A percentile compares a stretch with the other conserved stretches of the same genome.
Evolutionary conservation across 2,113 vertebrate genomes (phyloP).

Genomic region (Gasterosteus aculeatus): DNA sequence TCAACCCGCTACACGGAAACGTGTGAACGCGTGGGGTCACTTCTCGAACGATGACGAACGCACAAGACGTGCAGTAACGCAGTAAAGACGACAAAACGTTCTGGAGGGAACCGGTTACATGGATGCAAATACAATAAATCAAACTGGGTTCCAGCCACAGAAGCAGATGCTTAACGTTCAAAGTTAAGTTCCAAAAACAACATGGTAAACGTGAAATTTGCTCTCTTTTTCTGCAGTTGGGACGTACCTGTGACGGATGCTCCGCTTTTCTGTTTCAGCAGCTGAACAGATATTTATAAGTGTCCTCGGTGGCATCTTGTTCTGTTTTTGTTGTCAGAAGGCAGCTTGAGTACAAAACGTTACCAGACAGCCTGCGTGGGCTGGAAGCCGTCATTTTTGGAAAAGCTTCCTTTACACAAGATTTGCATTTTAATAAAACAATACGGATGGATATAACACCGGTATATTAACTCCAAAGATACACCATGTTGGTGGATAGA

Average conservation of each 20-base stretch:
- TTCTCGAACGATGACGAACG: constrained; percentile 1
- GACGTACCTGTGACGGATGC: background rate
- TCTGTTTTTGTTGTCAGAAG: constrained; percentile 4
- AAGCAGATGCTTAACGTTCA: background rate
- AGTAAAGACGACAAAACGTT: background rate
- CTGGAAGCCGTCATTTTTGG: background rate
- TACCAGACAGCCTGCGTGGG: background rate
- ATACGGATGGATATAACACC: background rate
- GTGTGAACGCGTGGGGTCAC: background rate
- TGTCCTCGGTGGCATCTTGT: constrained; percentile 5
- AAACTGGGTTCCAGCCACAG: background rate
- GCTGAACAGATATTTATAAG: constrained; percentile 11
- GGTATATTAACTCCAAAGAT: background rate
- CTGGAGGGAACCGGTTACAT: background rate
- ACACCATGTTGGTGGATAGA: background rate
- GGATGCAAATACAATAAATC: background rate
- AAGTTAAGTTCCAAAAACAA: background rate
- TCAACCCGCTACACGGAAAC: constrained; percentile 7
- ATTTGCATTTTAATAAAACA: background rate
- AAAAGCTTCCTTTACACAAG: background rate
- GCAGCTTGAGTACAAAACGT: background rate
- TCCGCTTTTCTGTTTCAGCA: background rate
- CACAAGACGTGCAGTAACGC: too few relatives aligned
- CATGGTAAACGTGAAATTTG: background rate
- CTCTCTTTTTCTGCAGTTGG: background rate